A percentile compares a stretch with the other conserved stretches of the same genome.
Evolutionary conservation across 2,113 vertebrate genomes (phyloP).

Genomic region (Chloroceryle aenea): DNA sequence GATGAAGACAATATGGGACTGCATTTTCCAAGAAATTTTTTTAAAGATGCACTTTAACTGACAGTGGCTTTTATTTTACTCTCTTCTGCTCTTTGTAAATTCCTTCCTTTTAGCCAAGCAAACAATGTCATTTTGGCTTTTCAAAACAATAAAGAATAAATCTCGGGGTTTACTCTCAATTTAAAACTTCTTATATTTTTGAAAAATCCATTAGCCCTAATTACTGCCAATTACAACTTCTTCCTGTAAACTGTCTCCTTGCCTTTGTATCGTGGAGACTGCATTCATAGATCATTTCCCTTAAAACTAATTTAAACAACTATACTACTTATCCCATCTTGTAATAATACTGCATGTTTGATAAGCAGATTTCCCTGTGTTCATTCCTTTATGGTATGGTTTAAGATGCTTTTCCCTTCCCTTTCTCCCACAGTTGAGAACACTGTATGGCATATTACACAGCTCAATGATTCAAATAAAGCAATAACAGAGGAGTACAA

Average conservation of each 20-base stretch:
- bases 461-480: slow-evolving; percentile 35
- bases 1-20: not conserved
- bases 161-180: not conserved
- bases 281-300: not conserved
- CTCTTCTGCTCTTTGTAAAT: not conserved
- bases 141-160: not conserved
- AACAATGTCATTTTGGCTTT: not conserved
- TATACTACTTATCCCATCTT: not conserved
- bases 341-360: not conserved
- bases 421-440: not conserved
- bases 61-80: not conserved
- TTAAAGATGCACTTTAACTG: not conserved
- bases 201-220: not conserved
- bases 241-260: not conserved
- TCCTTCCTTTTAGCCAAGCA: not conserved
- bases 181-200: not conserved
- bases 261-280: not conserved
- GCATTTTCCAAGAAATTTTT: not conserved
- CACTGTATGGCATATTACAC: slow-evolving; percentile 7
- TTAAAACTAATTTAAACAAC: not conserved
- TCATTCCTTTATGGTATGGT: not conserved
- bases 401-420: not conserved
- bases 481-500: not conserved
- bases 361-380: not conserved
- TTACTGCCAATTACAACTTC: not conserved